Evolutionary conservation across 2,888 invertebrate genomes (phyloP), one percentile per base, ranked within the genome.

Genomic region (Drosophila dives): DNA sequence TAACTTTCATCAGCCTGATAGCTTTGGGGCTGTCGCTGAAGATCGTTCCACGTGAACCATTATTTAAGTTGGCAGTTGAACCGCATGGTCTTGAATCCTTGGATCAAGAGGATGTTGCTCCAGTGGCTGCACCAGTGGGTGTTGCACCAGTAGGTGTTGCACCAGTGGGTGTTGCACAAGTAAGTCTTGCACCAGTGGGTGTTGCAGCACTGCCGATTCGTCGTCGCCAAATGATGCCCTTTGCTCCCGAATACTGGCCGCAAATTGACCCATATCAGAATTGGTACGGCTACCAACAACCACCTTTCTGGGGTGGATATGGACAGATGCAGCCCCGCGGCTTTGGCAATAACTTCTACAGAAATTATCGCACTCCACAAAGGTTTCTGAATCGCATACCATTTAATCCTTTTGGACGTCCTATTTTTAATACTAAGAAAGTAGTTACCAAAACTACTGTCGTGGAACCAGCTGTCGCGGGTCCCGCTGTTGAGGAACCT

Each of bases 21-120:
- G 63, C 85, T 11, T 29, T 75, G 33, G 82, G 66, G 33, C 36
- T 63, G 17, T 64, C 71, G 20, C 45, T 6, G 29, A 29, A 6
- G 29, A 29, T 29, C 29, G 29, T 62, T 53, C 23, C 38, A 12
- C 54, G 59, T 12, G 56, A 58, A 5, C 50, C 63, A 0, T 32
- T 77, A 7, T n/a, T 86, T 10, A 74, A 78, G 51, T 40, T 89
- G 59, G 84, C 86, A 1, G 89, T 86, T 36, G 49, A 80, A 20
- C 79, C 86, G 0, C 5, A 34, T 0, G 42, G 62, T 4, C 55
- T 11, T 6, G n/a, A 33, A 8, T 23, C 60, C 0, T 20, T 64
- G 15, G 38, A 15, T 11, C 29, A 60, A 1, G 8, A 34, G 20
- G 49, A 17, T 2, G 50, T 26, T 33, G 38, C 36, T 23, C 38